Conservation (phyloP, 2,797 vertebrate genomes). For the Eurystomus glaucurus region DNA sequence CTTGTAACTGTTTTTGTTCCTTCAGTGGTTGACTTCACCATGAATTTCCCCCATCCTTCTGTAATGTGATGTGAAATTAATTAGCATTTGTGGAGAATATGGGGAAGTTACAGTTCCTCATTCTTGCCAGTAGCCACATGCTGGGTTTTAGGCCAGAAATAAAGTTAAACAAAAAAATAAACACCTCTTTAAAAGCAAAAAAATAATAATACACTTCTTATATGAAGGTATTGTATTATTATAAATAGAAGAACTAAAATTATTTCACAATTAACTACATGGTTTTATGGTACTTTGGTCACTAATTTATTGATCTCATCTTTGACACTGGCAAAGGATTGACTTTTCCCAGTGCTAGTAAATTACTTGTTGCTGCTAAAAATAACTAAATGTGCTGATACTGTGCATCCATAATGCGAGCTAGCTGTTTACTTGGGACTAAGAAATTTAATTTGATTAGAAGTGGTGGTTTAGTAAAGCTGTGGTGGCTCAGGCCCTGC, state of each 20-base stretch:
- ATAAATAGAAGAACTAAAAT: neutral
- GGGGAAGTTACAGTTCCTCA: neutral
- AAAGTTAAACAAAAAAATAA: neutral
- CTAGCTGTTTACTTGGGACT: neutral
- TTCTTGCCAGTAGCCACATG: neutral
- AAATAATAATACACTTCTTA: neutral
- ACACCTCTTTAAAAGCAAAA: accelerated
- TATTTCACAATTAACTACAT: neutral
- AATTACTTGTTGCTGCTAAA: neutral
- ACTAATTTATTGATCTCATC: neutral
- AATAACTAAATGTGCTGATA: neutral
- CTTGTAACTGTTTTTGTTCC: neutral
- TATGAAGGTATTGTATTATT: neutral
- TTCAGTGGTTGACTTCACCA: neutral
- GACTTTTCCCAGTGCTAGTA: neutral
- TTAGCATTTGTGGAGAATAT: neutral
- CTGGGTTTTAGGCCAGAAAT: accelerated
- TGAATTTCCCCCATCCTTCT: neutral
- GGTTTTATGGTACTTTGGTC: neutral
- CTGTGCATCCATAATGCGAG: neutral
- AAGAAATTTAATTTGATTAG: neutral
- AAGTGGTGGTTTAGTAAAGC: too few species aligned
- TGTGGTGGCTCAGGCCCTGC: too few species aligned
- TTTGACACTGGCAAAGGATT: neutral
- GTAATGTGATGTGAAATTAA: neutral